These are phyloP conservation scores for Vespertilio murinus DNA, from an alignment of 2,797 vertebrate genomes.

Conservation along the genomic window DNA sequence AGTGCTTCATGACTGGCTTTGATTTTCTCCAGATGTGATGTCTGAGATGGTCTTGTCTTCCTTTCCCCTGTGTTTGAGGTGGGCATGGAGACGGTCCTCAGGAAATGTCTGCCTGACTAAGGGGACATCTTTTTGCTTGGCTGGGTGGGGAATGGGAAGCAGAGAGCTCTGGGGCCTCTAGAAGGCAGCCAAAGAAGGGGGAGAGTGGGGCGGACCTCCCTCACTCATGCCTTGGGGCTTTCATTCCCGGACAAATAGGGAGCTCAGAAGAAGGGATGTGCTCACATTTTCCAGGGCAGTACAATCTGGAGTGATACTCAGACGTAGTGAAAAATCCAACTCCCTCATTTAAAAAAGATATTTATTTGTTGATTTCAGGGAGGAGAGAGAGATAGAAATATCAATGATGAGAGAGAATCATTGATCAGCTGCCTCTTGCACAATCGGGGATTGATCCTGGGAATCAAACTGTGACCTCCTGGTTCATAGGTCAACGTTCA, in stretches of 20 bases:
- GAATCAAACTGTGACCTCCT: no score
- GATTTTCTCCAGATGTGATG: background rate
- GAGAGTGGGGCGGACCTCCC: fast-evolving
- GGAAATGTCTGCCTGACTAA: background rate
- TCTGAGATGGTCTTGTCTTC: background rate
- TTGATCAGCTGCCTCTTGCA: no score
- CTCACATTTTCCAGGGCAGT: background rate
- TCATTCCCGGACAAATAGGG: background rate
- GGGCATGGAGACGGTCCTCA: background rate
- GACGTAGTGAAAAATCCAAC: background rate
- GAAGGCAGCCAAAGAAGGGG: background rate
- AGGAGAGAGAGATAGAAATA: no score
- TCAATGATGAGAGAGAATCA: no score
- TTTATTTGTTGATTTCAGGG: no score
- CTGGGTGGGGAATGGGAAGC: background rate
- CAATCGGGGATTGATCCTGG: no score
- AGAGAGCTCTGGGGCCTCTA: background rate
- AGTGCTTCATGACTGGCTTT: background rate
- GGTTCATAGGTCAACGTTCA: no score
- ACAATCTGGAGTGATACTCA: background rate
- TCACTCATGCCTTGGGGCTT: background rate
- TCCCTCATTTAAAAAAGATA: background rate
- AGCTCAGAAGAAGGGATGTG: background rate
- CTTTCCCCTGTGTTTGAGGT: background rate
- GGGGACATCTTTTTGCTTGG: background rate